Evolutionary conservation across 2,797 vertebrate species (phyloP).

Genomic region (Neopelma chrysocephalum): DNA sequence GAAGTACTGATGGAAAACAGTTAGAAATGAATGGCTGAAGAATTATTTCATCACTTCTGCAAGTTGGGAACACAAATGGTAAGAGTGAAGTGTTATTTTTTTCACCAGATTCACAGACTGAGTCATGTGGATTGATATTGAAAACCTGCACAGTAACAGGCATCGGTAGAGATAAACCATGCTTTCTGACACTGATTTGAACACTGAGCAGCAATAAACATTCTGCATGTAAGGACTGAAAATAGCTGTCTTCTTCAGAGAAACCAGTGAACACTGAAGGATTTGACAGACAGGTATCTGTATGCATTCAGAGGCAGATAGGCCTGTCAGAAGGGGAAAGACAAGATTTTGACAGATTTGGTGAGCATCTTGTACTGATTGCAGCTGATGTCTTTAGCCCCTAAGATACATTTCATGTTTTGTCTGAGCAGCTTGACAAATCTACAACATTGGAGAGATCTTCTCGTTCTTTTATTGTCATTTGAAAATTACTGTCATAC

Average conservation of each 20-base stretch:
- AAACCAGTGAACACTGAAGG: not conserved
- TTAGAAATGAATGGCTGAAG: not conserved
- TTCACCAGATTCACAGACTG: not conserved
- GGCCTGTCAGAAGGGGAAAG: not conserved
- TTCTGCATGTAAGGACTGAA: not conserved
- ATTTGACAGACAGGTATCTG: not conserved
- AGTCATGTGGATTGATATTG: not conserved
- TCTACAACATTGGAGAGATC: not conserved
- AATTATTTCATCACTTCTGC: not conserved
- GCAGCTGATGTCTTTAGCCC: not conserved
- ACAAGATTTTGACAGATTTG: not conserved
- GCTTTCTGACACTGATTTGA: not conserved
- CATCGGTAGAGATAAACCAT: not conserved
- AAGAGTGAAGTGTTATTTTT: not conserved
- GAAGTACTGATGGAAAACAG: not conserved
- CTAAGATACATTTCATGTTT: not conserved
- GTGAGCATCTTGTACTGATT: not conserved
- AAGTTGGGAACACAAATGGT: not conserved
- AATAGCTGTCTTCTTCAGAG: not conserved
- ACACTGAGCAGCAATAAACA: not conserved
- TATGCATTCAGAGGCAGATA: not conserved
- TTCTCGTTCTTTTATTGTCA: not conserved
- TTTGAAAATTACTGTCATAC: not conserved
- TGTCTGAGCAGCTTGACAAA: not conserved
- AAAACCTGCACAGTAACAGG: not conserved